Conservation (phyloP, 2,888 invertebrate genomes). For the Cryptocheilus praepositus region DNA sequence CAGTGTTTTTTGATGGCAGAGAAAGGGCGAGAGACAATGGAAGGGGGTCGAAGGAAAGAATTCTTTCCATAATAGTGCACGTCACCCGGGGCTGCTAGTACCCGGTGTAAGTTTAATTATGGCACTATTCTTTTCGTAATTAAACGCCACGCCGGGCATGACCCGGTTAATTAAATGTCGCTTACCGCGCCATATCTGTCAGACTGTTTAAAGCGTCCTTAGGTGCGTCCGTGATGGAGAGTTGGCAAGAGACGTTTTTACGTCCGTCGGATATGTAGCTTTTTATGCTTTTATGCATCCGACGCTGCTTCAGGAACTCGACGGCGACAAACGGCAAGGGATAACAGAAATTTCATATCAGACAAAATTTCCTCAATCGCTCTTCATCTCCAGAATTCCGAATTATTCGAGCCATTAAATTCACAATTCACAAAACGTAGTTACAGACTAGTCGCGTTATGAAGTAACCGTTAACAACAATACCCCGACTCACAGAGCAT, state of each 20-base stretch:
- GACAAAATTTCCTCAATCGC: too few species aligned
- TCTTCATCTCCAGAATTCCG: too few species aligned
- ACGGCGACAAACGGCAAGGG: too few species aligned
- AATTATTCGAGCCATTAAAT: too few species aligned
- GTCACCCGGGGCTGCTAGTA: background rate
- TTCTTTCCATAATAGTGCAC: constrained; percentile 1
- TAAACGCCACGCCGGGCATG: constrained; percentile 20
- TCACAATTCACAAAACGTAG: too few species aligned
- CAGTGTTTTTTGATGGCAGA: background rate
- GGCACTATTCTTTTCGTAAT: constrained; percentile 35
- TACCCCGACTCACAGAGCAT: too few species aligned
- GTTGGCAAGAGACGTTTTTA: background rate
- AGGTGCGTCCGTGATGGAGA: background rate
- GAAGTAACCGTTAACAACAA: too few species aligned
- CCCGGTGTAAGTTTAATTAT: constrained; percentile 32
- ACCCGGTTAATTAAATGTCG: constrained; percentile 40
- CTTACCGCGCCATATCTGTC: constrained; percentile 17
- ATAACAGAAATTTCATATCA: too few species aligned
- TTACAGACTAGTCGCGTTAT: too few species aligned
- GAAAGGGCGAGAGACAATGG: background rate
- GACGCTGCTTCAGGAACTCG: too few species aligned
- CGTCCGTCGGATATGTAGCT: too few species aligned
- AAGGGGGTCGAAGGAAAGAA: background rate
- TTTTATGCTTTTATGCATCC: too few species aligned
- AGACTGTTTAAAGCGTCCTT: constrained; percentile 23